These are phyloP conservation scores for Zhengitettix transpicula DNA, from an alignment of 2,888 invertebrate species.

Conservation along the genomic window DNA sequence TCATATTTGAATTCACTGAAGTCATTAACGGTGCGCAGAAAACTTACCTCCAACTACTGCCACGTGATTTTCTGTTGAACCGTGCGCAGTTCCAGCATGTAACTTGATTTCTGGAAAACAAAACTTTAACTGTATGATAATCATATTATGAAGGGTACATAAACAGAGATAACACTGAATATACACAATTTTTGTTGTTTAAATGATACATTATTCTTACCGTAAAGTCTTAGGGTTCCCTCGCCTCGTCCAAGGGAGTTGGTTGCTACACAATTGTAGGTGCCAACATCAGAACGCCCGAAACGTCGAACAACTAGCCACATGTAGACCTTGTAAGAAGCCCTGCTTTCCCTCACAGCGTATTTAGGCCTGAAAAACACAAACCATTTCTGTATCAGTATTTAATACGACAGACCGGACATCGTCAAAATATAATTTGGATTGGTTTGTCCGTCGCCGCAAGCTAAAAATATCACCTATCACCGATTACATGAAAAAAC, in stretches of 20 bases:
- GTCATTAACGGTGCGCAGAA: no score
- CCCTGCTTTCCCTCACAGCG: slow-evolving; percentile 48
- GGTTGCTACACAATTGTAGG: slow-evolving; percentile 64
- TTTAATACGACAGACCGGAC: no score
- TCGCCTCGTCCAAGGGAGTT: slow-evolving; percentile 65
- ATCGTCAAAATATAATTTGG: no score
- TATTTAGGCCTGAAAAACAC: slow-evolving; percentile 48
- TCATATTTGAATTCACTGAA: no score
- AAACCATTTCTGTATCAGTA: no score
- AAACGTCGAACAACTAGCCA: slow-evolving; percentile 47
- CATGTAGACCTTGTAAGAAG: slow-evolving; percentile 61
- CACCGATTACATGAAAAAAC: no score
- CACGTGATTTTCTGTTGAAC: slow-evolving; percentile 24
- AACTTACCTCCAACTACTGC: slow-evolving; percentile 28
- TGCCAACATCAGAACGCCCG: slow-evolving; percentile 43
- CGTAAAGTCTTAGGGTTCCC: slow-evolving; percentile 55
- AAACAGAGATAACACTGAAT: no score
- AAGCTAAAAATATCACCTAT: no score
- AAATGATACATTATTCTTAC: slow-evolving; percentile 25
- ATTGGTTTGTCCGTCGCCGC: no score
- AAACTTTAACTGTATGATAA: background rate
- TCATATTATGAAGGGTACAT: no score
- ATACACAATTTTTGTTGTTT: no score
- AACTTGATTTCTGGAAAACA: slow-evolving; percentile 27
- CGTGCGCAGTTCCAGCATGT: slow-evolving; percentile 25